Conservation (phyloP, 2,888 invertebrate genomes). For the Seira musarum region DNA sequence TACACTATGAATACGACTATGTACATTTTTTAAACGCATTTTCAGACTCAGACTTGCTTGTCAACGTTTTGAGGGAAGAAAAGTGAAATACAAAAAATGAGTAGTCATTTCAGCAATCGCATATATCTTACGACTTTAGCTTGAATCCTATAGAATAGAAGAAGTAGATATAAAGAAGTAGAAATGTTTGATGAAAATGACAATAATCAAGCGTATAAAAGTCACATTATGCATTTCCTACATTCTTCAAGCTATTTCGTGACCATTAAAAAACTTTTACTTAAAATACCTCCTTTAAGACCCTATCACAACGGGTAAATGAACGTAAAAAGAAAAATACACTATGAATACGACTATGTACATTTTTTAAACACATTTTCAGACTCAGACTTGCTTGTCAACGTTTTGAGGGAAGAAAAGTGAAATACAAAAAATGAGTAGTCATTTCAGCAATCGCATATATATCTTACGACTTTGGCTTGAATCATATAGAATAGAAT, state of each 20-base stretch:
- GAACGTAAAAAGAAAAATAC: too few species aligned
- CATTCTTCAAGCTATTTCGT: too few species aligned
- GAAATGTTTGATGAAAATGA: slow-evolving; percentile 10
- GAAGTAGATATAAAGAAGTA: background rate
- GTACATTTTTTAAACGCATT: too few species aligned
- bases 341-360: too few species aligned
- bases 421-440: background rate
- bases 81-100: background rate
- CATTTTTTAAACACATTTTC: too few species aligned
- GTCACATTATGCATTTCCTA: slow-evolving; percentile 24
- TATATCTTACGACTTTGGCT: slow-evolving; percentile 3
- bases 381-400: too few species aligned
- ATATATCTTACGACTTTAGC: background rate
- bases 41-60: too few species aligned
- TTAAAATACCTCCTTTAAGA: slow-evolving; percentile 9
- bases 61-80: background rate
- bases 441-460: background rate
- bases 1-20: too few species aligned
- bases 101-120: background rate
- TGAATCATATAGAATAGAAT: too few species aligned
- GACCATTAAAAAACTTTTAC: slow-evolving; percentile 37
- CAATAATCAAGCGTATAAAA: slow-evolving; percentile 31
- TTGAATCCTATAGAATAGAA: too few species aligned
- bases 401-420: background rate
- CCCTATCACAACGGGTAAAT: background rate